Conservation (phyloP, 2,113 vertebrate genomes). For the Microcebus tavaratra region DNA sequence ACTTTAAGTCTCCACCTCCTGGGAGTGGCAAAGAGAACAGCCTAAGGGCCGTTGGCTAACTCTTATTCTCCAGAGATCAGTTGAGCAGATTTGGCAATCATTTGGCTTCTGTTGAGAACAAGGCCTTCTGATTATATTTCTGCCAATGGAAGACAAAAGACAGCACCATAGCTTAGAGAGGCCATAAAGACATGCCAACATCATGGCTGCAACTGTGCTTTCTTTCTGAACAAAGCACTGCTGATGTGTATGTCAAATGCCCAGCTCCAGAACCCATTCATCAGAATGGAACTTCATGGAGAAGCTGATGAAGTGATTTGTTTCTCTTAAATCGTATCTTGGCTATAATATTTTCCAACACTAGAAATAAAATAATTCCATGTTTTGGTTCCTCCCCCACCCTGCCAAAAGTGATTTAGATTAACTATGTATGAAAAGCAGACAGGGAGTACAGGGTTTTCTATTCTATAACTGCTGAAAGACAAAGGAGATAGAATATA, state of each 20-base stretch:
- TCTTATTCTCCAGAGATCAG: constrained; percentile 58
- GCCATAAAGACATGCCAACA: neutral
- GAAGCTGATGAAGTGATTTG: neutral
- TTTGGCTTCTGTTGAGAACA: constrained; percentile 72
- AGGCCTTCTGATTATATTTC: constrained; percentile 63
- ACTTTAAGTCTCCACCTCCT: constrained; percentile 58
- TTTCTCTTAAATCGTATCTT: constrained; percentile 24
- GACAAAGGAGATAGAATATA: constrained; percentile 56
- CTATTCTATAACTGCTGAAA: constrained; percentile 20
- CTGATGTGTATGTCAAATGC: neutral
- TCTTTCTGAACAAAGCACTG: neutral
- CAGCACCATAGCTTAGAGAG: neutral
- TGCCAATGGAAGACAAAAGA: constrained; percentile 64
- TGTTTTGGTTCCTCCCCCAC: constrained; percentile 44
- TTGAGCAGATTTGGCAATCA: constrained; percentile 67
- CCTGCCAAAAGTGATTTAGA: neutral
- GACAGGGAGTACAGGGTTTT: neutral
- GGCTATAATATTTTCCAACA: constrained; percentile 65
- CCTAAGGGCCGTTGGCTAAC: constrained; percentile 58
- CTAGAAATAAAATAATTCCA: constrained; percentile 68
- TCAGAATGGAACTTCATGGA: neutral
- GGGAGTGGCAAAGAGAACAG: constrained; percentile 71
- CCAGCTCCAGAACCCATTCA: neutral
- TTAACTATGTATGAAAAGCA: constrained; percentile 14
- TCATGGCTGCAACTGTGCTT: neutral